A percentile compares a stretch with the other conserved stretches of the same genome.
Conservation (phyloP, 2,888 invertebrate species). For the Synergus laeviventris region DNA sequence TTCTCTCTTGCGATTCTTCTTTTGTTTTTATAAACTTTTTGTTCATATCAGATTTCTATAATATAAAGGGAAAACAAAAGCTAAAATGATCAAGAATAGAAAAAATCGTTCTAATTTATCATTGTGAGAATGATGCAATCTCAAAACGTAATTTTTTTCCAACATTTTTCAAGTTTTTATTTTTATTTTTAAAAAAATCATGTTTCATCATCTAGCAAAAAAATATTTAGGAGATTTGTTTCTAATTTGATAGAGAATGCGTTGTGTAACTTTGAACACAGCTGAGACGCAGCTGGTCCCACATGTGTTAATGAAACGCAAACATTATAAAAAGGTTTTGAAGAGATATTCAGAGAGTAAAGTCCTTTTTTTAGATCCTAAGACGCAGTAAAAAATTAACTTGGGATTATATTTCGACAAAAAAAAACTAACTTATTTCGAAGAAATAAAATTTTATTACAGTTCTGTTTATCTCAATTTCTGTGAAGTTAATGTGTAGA, state of each 20-base stretch:
- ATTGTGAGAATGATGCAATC: neutral
- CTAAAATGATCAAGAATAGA: neutral
- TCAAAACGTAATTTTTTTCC: too few species aligned
- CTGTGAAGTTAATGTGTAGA: neutral
- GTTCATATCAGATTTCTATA: neutral
- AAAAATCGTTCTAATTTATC: neutral
- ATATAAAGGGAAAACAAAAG: neutral
- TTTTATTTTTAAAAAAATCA: too few species aligned
- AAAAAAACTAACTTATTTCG: too few species aligned
- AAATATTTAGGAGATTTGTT: neutral
- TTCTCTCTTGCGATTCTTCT: neutral
- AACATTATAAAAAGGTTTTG: constrained; percentile 35
- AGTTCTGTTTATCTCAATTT: too few species aligned
- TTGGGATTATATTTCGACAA: neutral
- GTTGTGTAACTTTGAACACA: constrained; percentile 26
- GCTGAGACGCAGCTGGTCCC: constrained; percentile 25
- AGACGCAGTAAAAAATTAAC: neutral
- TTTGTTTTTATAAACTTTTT: neutral
- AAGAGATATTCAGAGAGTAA: neutral
- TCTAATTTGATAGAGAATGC: constrained; percentile 27
- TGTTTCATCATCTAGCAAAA: neutral
- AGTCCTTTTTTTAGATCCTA: neutral
- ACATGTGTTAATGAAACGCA: constrained; percentile 40
- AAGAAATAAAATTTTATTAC: too few species aligned
- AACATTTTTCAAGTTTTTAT: too few species aligned